These are phyloP conservation scores for Haemorhous mexicanus DNA, from an alignment of 2,113 vertebrate species.

Conservation along the genomic window DNA sequence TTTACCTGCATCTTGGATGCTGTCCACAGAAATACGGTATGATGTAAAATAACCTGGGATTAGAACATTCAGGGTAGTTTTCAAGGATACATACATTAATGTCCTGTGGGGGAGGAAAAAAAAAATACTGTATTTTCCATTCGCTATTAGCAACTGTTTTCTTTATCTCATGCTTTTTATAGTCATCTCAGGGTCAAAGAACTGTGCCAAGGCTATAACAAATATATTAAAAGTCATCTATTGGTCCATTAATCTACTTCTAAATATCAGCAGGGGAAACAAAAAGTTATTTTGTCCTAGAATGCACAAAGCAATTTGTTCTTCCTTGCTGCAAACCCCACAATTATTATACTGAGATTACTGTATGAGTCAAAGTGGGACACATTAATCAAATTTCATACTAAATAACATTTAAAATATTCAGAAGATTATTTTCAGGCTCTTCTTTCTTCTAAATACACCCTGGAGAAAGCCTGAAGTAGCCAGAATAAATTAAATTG, in stretches of 20 bases:
- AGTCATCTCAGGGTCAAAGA: not conserved
- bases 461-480: not conserved
- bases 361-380: not conserved
- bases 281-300: not conserved
- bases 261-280: not conserved
- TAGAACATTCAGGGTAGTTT: slow-evolving; percentile 96
- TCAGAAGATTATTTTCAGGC: not conserved
- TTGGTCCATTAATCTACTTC: not conserved
- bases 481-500: not conserved
- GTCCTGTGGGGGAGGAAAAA: slow-evolving; percentile 75
- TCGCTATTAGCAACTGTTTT: not conserved
- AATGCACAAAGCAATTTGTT: not conserved
- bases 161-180: not conserved
- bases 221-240: not conserved
- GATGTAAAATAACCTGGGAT: slow-evolving; percentile 96
- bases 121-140: not conserved
- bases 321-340: not conserved
- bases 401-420: not conserved
- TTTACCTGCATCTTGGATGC: slow-evolving; percentile 95
- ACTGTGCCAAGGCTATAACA: not conserved
- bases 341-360: not conserved
- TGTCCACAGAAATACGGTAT: slow-evolving; percentile 99
- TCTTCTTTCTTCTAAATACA: not conserved
- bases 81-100: slow-evolving; percentile 98
- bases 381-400: not conserved